Conservation (phyloP, 2,113 vertebrate genomes). For the Paedocypris sp. region DNA sequence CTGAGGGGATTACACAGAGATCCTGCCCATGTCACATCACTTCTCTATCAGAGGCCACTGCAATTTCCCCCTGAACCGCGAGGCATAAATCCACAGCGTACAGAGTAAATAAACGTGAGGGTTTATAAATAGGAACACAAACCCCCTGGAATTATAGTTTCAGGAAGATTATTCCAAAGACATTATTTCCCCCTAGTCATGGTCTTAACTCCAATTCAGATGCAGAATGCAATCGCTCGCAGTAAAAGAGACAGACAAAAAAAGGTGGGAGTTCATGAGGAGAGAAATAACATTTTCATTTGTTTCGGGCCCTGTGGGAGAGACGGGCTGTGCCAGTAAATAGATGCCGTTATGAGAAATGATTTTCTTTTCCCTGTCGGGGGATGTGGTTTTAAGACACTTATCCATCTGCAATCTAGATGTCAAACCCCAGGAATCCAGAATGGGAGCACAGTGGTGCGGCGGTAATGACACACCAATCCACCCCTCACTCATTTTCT, state of each 20-base stretch:
- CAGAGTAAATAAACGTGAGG: conserved; percentile 41
- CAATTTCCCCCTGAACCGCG: conserved; percentile 77
- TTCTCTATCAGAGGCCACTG: conserved; percentile 75
- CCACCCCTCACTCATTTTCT: conserved; percentile 48
- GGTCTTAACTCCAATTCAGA: conserved; percentile 97
- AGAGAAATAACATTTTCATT: conserved; percentile 99
- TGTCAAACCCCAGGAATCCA: conserved; percentile 90
- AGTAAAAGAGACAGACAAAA: conserved; percentile 89
- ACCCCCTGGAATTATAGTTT: conserved; percentile 87
- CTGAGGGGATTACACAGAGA: conserved; percentile 74
- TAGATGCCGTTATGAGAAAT: conserved; percentile 98
- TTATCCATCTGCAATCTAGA: conserved; percentile 98
- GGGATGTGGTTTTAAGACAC: conserved; percentile 98
- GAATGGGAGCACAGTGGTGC: conserved; percentile 80
- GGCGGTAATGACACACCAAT: conserved; percentile 83
- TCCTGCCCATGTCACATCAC: conserved; percentile 70
- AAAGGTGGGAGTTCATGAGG: conserved; percentile 96
- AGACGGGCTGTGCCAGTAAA: conserved; percentile 91
- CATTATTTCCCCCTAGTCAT: conserved; percentile 98
- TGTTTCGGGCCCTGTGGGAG: conserved; percentile 92
- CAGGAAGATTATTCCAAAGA: conserved; percentile 92
- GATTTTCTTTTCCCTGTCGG: conserved; percentile 59
- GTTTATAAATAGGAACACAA: conserved; percentile 42
- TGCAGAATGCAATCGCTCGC: conserved; percentile 94
- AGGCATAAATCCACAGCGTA: conserved; percentile 71